Conservation (phyloP, 2,797 vertebrate genomes). For the Clarias fuscus region DNA sequence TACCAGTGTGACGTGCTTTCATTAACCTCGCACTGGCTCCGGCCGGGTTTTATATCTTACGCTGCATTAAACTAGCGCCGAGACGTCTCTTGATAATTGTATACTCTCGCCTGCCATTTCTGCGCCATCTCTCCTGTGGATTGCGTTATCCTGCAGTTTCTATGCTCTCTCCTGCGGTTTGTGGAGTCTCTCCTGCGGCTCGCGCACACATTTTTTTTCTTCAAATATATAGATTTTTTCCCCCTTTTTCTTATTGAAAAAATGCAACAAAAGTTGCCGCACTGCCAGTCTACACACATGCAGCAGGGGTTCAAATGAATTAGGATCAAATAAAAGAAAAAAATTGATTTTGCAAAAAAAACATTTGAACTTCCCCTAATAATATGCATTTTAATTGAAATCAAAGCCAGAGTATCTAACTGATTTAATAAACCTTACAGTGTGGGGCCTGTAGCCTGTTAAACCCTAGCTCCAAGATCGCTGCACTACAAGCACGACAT, state of each 20-base stretch:
- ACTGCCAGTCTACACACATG: too few species aligned
- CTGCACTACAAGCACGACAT: neutral
- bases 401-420: neutral
- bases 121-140: neutral
- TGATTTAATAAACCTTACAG: neutral
- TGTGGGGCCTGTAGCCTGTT: rapidly evolving
- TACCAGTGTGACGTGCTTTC: neutral
- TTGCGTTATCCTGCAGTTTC: too few species aligned
- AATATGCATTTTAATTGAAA: neutral
- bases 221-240: too few species aligned
- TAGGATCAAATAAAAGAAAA: neutral
- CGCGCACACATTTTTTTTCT: too few species aligned
- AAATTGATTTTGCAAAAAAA: neutral
- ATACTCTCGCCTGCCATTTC: neutral
- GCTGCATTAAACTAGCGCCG: neutral
- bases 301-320: neutral
- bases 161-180: neutral
- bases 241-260: neutral
- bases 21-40: neutral
- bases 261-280: neutral
- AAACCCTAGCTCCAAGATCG: neutral
- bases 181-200: neutral
- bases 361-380: neutral
- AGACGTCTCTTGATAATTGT: neutral
- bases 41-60: neutral